phyloP scores from a whole-genome alignment of 2,888 invertebrate genomes.

The Steinernema hermaphroditum region DNA sequence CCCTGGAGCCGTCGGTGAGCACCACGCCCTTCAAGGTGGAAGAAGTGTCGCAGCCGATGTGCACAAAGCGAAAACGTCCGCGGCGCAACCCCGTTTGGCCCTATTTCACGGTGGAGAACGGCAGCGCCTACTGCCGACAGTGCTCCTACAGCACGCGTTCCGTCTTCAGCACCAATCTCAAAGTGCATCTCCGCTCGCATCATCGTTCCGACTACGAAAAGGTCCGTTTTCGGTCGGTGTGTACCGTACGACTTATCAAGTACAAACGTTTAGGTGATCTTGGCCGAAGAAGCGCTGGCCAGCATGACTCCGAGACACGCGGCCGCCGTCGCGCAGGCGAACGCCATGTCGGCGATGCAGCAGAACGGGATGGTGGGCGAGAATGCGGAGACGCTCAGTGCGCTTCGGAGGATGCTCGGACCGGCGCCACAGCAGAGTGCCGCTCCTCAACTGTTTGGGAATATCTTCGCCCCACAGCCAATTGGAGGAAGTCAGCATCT shows the following conservation, averaged over 20 bases:
- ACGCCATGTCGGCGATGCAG: conserved; percentile 2
- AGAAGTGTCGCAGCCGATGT: conserved; percentile 33
- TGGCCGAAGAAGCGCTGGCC: conserved; percentile 55
- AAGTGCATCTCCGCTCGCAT: conserved; percentile 61
- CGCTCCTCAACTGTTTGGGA: conserved; percentile 1
- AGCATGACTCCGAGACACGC: conserved; percentile 21
- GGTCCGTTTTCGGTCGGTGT: conserved; percentile 48
- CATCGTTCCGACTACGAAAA: conserved; percentile 58
- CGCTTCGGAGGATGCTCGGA: conserved; percentile 16
- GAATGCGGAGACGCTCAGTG: background rate
- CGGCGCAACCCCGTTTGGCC: conserved; percentile 62
- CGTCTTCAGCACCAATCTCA: conserved; percentile 61
- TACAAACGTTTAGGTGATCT: conserved; percentile 51
- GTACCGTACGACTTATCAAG: too few relatives aligned
- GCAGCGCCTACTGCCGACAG: conserved; percentile 56
- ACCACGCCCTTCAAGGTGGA: conserved; percentile 28
- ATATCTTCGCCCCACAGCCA: background rate
- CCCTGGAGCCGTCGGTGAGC: conserved; percentile 24
- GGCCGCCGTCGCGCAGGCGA: conserved; percentile 20
- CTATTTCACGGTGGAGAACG: conserved; percentile 57
- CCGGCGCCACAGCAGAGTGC: background rate
- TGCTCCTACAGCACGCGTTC: conserved; percentile 61
- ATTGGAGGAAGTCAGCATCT: background rate
- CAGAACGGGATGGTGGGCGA: background rate
- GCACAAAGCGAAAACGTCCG: conserved; percentile 53